Evolutionary conservation across 2,888 invertebrate genomes (phyloP), one percentile per base, ranked within the genome.

Genomic region (Carpatolechia fugitivella): DNA sequence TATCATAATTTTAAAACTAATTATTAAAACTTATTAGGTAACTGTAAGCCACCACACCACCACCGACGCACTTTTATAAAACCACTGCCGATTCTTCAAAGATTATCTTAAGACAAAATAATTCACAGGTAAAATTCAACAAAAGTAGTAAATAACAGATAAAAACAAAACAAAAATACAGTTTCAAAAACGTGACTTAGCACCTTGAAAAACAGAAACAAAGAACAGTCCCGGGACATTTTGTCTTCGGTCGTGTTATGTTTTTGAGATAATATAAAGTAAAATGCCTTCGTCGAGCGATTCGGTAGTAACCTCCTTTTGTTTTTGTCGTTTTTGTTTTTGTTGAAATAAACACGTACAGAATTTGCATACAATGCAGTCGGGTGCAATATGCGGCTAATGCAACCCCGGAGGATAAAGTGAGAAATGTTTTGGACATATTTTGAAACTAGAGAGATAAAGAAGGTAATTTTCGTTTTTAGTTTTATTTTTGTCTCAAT

Each of bases 351-450:
- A 79, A 87, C 88, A 89, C 82, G 87, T 84, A 72, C 72, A 55
- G 56, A 62, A 87, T 89, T 89, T 83, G 89, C 89, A 89, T 89
- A 89, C 89, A 90, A 90, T 90, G 80, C 78, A 57, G 47, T 54
- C 66, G 75, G 80, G 85, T 84, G 86, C 86, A 84, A 85, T 86
- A 86, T 85, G 86, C 76, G 66, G 78, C 82, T 82, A 83, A 84
- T 80, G 74, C 71, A 63, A 55, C 6, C 30, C 8, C 14, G 41
- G 44, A 54, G 60, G 61, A 60, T 59, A 56, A 64, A 64, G 60
- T 60, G 59, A 60, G 62, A 66, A 61, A 48, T 57, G 54, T 60
- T 54, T 54, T 20, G 54, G 53, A 38, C 24, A 52, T 52, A 52
- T 52, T 52, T 35, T 44, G 29, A 20, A 44, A 29, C 44, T 44